Conservation (phyloP, 1,140 invertebrate species). For the Atta texana region DNA sequence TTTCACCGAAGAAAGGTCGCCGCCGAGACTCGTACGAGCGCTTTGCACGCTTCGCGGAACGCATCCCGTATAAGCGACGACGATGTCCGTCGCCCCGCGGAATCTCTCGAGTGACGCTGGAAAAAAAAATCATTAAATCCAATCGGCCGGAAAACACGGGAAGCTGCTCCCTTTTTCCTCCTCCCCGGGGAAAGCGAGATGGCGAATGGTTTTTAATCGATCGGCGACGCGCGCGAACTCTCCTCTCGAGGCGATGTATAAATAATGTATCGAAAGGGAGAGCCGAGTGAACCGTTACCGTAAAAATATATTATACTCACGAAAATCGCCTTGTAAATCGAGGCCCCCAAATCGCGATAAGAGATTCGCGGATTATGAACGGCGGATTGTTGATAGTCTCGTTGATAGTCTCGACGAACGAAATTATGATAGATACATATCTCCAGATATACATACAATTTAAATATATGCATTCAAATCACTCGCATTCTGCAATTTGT, state of each 20-base stretch:
- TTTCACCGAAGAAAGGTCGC: constrained; percentile 39
- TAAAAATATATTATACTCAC: constrained; percentile 19
- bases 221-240: constrained; percentile 29
- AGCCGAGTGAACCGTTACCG: background rate
- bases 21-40: constrained; percentile 19
- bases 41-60: constrained; percentile 38
- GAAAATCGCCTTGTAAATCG: constrained; percentile 14
- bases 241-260: constrained; percentile 25
- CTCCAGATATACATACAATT: background rate
- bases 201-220: constrained; percentile 48
- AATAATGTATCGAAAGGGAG: constrained; percentile 57
- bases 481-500: background rate
- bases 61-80: constrained; percentile 15
- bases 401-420: background rate
- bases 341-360: background rate
- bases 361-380: background rate
- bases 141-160: constrained; percentile 53
- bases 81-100: constrained; percentile 38
- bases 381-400: background rate
- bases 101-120: constrained; percentile 26
- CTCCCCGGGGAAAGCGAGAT: constrained; percentile 36
- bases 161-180: constrained; percentile 17
- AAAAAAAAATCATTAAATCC: constrained; percentile 56
- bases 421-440: constrained; percentile 6
- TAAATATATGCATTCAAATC: background rate